Conservation (phyloP, 92 coral and sea anemone genomes). For the Nematostella vectensis region DNA sequence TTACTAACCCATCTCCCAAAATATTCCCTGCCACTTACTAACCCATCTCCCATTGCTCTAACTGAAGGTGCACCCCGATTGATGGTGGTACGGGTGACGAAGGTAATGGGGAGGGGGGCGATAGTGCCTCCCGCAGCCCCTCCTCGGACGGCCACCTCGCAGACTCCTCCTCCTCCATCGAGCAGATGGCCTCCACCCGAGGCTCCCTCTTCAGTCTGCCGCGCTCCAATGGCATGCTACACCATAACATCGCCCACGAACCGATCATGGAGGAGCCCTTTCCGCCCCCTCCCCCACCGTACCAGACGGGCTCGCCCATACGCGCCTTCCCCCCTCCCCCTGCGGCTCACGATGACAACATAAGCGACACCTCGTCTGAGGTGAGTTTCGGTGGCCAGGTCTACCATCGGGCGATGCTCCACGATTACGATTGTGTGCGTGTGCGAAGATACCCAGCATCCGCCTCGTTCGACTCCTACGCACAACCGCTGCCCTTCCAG, state of each 20-base stretch:
- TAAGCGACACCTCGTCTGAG: conserved; percentile 83
- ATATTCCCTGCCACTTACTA: too few species aligned
- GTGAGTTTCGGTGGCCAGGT: conserved; percentile 63
- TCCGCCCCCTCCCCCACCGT: conserved; percentile 74
- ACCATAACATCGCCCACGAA: conserved; percentile 46
- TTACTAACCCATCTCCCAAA: too few species aligned
- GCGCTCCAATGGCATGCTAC: conserved; percentile 52
- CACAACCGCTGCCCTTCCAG: conserved; percentile 16
- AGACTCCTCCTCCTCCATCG: conserved; percentile 85
- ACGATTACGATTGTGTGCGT: conserved; percentile 48
- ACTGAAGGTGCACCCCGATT: conserved; percentile 46
- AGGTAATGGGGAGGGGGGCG: conserved; percentile 20
- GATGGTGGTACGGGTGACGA: conserved; percentile 25
- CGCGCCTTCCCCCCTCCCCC: conserved; percentile 45
- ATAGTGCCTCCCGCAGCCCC: conserved; percentile 59
- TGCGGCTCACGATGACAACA: conserved; percentile 44
- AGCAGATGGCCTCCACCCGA: conserved; percentile 70
- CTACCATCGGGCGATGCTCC: conserved; percentile 68
- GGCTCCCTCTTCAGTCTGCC: conserved; percentile 93
- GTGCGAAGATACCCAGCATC: conserved; percentile 47
- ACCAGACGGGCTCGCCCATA: conserved; percentile 41
- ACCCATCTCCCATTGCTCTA: too few species aligned
- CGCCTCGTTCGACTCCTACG: conserved; percentile 30
- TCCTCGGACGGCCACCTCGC: conserved; percentile 87
- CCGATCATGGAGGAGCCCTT: conserved; percentile 72